Conservation (phyloP, 2,888 invertebrate genomes). For the Lapara coniferarum region DNA sequence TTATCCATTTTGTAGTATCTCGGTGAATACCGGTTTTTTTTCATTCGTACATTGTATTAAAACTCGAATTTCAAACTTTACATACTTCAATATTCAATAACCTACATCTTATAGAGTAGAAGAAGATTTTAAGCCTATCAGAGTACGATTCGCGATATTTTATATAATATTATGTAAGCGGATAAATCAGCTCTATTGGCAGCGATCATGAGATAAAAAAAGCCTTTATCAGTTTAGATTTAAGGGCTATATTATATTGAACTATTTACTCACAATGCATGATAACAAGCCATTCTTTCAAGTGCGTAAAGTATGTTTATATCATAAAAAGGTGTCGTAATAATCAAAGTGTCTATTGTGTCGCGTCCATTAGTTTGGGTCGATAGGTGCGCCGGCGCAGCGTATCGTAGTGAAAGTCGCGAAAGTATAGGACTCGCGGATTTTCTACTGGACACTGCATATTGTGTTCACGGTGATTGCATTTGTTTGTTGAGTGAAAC, state of each 20-base stretch:
- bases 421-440: slow-evolving; percentile 66
- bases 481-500: slow-evolving; percentile 20
- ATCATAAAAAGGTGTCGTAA: slow-evolving; percentile 18
- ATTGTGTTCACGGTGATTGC: slow-evolving; percentile 34
- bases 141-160: too few relatives aligned
- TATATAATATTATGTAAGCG: too few relatives aligned
- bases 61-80: not conserved
- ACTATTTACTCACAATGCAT: too few relatives aligned
- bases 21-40: not conserved
- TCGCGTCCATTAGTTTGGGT: slow-evolving; percentile 36
- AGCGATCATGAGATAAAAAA: too few relatives aligned
- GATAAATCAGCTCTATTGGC: too few relatives aligned
- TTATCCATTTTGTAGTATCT: not conserved
- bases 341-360: slow-evolving; percentile 37
- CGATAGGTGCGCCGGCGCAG: slow-evolving; percentile 38
- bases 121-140: too few relatives aligned
- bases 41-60: not conserved
- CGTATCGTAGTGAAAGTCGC: slow-evolving; percentile 64
- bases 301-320: not conserved
- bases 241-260: too few relatives aligned
- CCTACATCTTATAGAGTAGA: too few relatives aligned
- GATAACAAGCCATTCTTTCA: not conserved
- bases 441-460: slow-evolving; percentile 54
- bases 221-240: too few relatives aligned
- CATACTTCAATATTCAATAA: too few relatives aligned